phyloP scores from a whole-genome alignment of 2,888 invertebrate genomes.

The Acronicta psi region DNA sequence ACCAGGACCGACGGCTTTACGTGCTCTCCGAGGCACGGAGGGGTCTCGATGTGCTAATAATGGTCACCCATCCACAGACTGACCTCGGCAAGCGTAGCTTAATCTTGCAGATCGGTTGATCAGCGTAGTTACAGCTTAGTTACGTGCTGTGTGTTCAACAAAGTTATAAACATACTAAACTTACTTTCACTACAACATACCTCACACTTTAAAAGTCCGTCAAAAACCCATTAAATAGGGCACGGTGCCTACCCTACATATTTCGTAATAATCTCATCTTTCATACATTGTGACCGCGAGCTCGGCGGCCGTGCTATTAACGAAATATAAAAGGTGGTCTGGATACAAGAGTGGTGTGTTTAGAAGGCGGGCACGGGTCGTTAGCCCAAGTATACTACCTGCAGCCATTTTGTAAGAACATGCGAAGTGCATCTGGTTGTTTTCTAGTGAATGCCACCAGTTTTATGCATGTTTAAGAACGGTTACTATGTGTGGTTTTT shows the following conservation, averaged over 20 bases:
- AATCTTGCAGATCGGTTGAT: too few species aligned
- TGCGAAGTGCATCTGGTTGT: conserved; percentile 54
- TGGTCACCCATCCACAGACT: too few species aligned
- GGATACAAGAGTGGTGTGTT: conserved; percentile 50
- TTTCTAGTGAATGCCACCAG: conserved; percentile 30
- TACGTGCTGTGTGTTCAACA: too few species aligned
- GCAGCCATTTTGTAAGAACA: conserved; percentile 52
- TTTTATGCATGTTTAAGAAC: conserved; percentile 29
- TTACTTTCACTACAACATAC: neutral
- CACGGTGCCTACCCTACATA: conserved; percentile 41
- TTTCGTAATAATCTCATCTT: conserved; percentile 60
- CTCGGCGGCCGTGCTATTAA: conserved; percentile 54
- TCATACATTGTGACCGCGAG: conserved; percentile 50
- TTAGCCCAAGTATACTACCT: conserved; percentile 50
- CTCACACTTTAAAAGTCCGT: conserved; percentile 24
- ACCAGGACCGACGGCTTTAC: too few species aligned
- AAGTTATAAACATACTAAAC: too few species aligned
- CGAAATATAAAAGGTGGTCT: conserved; percentile 59
- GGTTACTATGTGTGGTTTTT: conserved; percentile 12
- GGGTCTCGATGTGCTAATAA: too few species aligned
- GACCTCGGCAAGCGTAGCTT: too few species aligned
- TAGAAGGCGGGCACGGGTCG: conserved; percentile 57
- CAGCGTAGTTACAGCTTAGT: too few species aligned
- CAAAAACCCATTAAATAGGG: conserved; percentile 39
- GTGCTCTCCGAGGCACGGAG: too few species aligned